Base-by-base conservation (phyloP, 53 echinoderm and acorn worm species). In the Actinopyga echinites region DNA sequence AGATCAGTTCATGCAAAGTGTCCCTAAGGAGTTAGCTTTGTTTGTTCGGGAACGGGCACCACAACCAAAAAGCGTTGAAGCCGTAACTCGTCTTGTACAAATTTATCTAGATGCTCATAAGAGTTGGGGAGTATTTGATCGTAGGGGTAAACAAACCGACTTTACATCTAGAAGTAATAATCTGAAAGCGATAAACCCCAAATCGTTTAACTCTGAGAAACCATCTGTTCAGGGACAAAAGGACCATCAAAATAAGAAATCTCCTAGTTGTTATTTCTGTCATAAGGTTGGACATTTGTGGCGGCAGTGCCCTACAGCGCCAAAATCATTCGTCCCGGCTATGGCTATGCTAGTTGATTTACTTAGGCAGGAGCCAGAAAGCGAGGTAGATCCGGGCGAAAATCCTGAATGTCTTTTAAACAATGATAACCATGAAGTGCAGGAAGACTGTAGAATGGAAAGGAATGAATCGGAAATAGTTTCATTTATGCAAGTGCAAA, bases 1-100 rank as follows among this genome's bases (percentile, higher is more conserved):
- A 31, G 84, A 84, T 25, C 84, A 84, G 30, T 84, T 75, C 56
- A 8, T 84, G n/a, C 49, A 45, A 7, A 84, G 84, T 28, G 6
- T 9, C 63, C 8, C 8, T 5, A 54, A 56, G 21, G 84, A 84
- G 10, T 28, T 84, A 21, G 57, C 55, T 19, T 6, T 84, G 34
- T 84, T 30, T 84, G 19, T 84, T 25, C 21, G 26, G 22, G 26
- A 64, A 24, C 21, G 64, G 22, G n/a, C 21, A 64, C n/a, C n/a
- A n/a, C n/a, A n/a, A n/a, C 84, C 84, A 8, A 21, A 45, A 84
- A 56, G 36, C 57, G 12, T 54, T 5, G 13, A 13, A 29, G 74
- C 24, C 7, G 13, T 73, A 25, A 11, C 84, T 12, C 24, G 26
- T 24, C 2, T 84, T 8, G 71, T 64, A 8, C 71, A 73, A 10